Conservation (phyloP, 2,888 invertebrate genomes). For the Drosophila affinis region DNA sequence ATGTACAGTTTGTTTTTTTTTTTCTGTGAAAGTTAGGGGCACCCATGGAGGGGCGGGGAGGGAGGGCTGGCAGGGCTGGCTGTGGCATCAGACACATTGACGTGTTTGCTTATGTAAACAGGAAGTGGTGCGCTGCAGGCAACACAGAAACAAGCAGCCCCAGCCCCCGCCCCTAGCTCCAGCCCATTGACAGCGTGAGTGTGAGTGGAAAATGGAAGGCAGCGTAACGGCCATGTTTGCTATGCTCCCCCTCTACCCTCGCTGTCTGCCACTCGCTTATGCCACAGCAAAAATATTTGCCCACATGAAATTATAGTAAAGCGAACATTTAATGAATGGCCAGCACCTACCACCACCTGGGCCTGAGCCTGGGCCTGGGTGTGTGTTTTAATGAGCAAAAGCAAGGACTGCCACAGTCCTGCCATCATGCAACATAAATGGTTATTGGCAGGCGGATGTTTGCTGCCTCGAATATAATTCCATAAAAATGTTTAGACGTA, state of each 20-base stretch:
- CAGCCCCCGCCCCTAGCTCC: too few species aligned
- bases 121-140: constrained; percentile 74
- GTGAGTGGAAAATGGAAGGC: constrained; percentile 37
- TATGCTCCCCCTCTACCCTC: not conserved
- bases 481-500: not conserved
- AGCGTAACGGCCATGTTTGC: constrained; percentile 38
- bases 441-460: constrained; percentile 31
- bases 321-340: constrained; percentile 76
- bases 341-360: constrained; percentile 15
- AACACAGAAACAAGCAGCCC: constrained; percentile 50
- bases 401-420: not conserved
- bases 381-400: constrained; percentile 60
- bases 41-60: not conserved
- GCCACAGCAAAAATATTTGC: constrained; percentile 70
- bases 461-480: not conserved
- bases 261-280: constrained; percentile 49
- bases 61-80: not conserved
- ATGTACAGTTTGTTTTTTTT: constrained; percentile 57
- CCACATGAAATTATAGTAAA: constrained; percentile 70
- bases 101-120: constrained; percentile 75
- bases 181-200: constrained; percentile 16
- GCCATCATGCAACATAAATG: constrained; percentile 18
- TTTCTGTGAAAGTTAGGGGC: constrained; percentile 1
- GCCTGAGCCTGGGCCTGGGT: not conserved
- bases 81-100: constrained; percentile 68